Percentiles rank a stretch among this genome's conserved stretches.
These are phyloP conservation scores for Silurus glanis DNA, from an alignment of 2,113 vertebrate species.

Conservation along the genomic window DNA sequence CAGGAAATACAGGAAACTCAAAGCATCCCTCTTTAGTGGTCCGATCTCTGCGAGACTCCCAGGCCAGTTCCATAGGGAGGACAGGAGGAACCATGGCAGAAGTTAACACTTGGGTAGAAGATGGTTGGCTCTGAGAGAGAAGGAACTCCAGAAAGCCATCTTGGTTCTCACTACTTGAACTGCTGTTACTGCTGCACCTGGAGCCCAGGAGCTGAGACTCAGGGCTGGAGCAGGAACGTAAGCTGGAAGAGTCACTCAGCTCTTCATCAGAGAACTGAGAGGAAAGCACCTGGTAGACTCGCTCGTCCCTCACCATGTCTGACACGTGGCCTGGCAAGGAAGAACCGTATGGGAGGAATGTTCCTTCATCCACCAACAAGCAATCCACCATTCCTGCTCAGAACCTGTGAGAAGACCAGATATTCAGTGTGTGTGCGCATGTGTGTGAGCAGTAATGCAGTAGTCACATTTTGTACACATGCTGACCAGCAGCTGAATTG, in stretches of 20 bases:
- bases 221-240: conserved; percentile 67
- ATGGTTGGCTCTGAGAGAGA: conserved; percentile 78
- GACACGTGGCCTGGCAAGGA: conserved; percentile 67
- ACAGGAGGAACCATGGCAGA: conserved; percentile 58
- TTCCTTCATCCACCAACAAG: conserved; percentile 85
- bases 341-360: conserved; percentile 77
- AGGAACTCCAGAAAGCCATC: conserved; percentile 91
- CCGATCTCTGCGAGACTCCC: conserved; percentile 79
- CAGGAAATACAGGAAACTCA: conserved; percentile 82
- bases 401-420: conserved; percentile 1
- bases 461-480: background rate
- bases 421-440: background rate
- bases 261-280: conserved; percentile 90
- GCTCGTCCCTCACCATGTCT: conserved; percentile 81
- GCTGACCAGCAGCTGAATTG: background rate
- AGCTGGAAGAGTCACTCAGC: conserved; percentile 88
- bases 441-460: background rate
- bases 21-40: conserved; percentile 82
- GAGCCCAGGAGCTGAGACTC: conserved; percentile 63
- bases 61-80: conserved; percentile 75
- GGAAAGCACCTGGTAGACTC: conserved; percentile 80
- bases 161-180: conserved; percentile 82
- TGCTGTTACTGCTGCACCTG: conserved; percentile 61
- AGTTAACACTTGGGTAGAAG: conserved; percentile 62
- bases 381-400: conserved; percentile 95